Evolutionary conservation across 1,140 invertebrate genomes (phyloP).

Genomic region (Frieseomelitta varia): DNA sequence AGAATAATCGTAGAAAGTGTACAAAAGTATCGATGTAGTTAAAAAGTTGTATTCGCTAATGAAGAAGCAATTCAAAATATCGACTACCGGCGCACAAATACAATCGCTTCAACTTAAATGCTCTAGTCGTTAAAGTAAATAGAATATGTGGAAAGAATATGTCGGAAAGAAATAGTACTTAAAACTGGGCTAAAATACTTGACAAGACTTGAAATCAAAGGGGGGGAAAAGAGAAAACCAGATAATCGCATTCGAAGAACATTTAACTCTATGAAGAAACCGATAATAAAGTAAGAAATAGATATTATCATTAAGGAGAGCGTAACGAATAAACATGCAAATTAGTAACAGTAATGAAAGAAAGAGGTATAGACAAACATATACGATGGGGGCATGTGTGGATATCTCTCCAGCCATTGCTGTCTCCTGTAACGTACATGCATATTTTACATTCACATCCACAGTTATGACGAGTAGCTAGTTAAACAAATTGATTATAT

Average conservation of each 20-base stretch:
- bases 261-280: slow-evolving; percentile 6
- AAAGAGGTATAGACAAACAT: slow-evolving; percentile 78
- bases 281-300: neutral
- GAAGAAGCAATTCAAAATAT: slow-evolving; percentile 23
- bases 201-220: neutral
- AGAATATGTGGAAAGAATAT: neutral
- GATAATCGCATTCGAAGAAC: slow-evolving; percentile 33
- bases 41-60: slow-evolving; percentile 18
- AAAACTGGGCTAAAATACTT: slow-evolving; percentile 12
- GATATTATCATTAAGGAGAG: slow-evolving; percentile 38
- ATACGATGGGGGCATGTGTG: slow-evolving; percentile 75
- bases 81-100: slow-evolving; percentile 7
- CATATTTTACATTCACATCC: slow-evolving; percentile 58
- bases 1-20: slow-evolving; percentile 22
- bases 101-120: slow-evolving; percentile 4
- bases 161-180: neutral
- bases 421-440: slow-evolving; percentile 77
- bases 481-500: slow-evolving; percentile 39
- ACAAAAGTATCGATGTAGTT: neutral
- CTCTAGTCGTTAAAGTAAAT: slow-evolving; percentile 18
- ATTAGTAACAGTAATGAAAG: slow-evolving; percentile 67
- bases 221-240: neutral
- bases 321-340: slow-evolving; percentile 62
- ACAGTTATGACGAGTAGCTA: slow-evolving; percentile 43
- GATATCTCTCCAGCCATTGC: slow-evolving; percentile 77